phyloP scores from a whole-genome alignment of 1,140 invertebrate genomes.

The Stratiolaelaps scimitus region DNA sequence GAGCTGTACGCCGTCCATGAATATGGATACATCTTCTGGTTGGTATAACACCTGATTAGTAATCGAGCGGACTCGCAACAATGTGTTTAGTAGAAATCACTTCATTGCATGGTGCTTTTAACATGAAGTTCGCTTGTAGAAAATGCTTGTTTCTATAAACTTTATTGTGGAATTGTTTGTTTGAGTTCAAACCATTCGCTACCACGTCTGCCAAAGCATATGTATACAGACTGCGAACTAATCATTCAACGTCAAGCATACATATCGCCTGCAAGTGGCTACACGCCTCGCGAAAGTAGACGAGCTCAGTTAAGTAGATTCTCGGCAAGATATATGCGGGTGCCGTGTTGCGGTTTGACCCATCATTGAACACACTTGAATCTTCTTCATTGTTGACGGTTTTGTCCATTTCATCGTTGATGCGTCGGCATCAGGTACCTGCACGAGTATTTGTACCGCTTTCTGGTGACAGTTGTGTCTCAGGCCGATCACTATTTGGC shows the following conservation, averaged over 20 bases:
- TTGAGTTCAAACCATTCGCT: no score
- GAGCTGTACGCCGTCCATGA: slow-evolving; percentile 92
- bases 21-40: slow-evolving; percentile 89
- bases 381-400: background rate
- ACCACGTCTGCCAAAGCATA: background rate
- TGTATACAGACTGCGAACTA: background rate
- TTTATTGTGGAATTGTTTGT: no score
- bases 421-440: slow-evolving; percentile 56
- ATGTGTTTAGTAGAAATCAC: background rate
- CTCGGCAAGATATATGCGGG: no score
- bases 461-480: slow-evolving; percentile 75
- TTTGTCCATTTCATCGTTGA: slow-evolving; percentile 1
- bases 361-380: background rate
- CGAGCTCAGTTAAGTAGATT: no score
- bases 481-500: slow-evolving; percentile 69
- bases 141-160: no score
- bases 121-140: slow-evolving; percentile 25
- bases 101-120: slow-evolving; percentile 7
- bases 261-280: no score
- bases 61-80: slow-evolving; percentile 2
- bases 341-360: no score
- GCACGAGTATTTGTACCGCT: slow-evolving; percentile 86
- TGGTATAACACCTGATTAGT: slow-evolving; percentile 35
- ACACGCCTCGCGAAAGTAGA: no score
- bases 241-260: background rate